Conservation (phyloP, 2,888 invertebrate species). For the Stegophylla sp. region DNA sequence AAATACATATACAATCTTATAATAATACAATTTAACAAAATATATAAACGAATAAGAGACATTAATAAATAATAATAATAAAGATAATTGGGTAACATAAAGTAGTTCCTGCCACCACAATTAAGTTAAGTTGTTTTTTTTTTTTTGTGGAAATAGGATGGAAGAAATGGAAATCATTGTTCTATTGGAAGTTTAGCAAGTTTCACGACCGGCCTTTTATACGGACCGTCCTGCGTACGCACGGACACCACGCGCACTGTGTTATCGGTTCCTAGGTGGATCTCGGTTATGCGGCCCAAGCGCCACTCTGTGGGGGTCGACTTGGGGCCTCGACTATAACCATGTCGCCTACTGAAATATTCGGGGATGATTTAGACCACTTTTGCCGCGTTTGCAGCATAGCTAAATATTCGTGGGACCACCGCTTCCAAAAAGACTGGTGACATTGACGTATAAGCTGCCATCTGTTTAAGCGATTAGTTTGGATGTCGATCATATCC, state of each 20-base stretch:
- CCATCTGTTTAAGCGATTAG: conserved; percentile 1
- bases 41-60: too few relatives aligned
- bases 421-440: conserved; percentile 3
- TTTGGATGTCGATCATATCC: background rate
- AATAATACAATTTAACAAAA: too few relatives aligned
- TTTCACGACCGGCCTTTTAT: background rate
- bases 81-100: too few relatives aligned
- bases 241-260: conserved; percentile 62
- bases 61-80: too few relatives aligned
- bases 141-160: too few relatives aligned
- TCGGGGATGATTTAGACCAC: background rate
- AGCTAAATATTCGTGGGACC: background rate
- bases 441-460: background rate
- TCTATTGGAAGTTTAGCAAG: too few relatives aligned
- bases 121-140: too few relatives aligned
- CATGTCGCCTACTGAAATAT: conserved; percentile 43
- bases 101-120: too few relatives aligned
- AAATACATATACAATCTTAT: too few relatives aligned
- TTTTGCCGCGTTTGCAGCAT: background rate
- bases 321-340: conserved; percentile 62
- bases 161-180: too few relatives aligned
- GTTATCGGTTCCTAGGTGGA: conserved; percentile 62
- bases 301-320: conserved; percentile 62
- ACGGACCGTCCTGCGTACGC: conserved; percentile 51
- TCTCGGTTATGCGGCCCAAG: conserved; percentile 61